phyloP scores from a whole-genome alignment of 2,888 invertebrate species.

The Heliothis peltigera region DNA sequence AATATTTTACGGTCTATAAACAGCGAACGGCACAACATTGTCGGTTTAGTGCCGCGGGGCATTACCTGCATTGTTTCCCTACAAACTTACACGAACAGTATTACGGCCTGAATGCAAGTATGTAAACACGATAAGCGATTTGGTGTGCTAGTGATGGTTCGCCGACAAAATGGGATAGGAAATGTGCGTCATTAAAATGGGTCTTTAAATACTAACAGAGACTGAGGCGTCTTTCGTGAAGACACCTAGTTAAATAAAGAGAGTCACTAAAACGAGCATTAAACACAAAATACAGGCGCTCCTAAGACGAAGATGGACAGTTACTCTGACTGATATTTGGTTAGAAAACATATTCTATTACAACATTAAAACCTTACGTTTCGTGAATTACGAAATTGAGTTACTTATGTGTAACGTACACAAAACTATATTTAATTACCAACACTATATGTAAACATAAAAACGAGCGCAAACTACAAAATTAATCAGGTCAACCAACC shows the following conservation, averaged over 20 bases:
- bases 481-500: constrained; percentile 33
- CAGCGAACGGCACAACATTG: constrained; percentile 69
- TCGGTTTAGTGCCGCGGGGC: constrained; percentile 64
- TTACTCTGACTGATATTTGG: constrained; percentile 19
- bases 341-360: constrained; percentile 16
- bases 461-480: constrained; percentile 33
- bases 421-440: constrained; percentile 14
- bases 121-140: constrained; percentile 46
- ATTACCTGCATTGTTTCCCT: constrained; percentile 76
- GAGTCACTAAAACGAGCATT: no score
- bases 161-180: constrained; percentile 24
- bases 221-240: not conserved
- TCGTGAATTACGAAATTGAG: constrained; percentile 26
- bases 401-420: constrained; percentile 11
- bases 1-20: constrained; percentile 82
- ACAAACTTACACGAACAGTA: constrained; percentile 52
- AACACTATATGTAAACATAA: constrained; percentile 35
- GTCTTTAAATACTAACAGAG: constrained; percentile 1
- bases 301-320: no score
- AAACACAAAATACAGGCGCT: no score
- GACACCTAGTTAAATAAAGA: no score
- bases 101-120: constrained; percentile 41
- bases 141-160: constrained; percentile 35
- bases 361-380: constrained; percentile 23
- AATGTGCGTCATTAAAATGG: constrained; percentile 41